These are phyloP conservation scores for Hydropsyche betteni DNA, from an alignment of 2,888 invertebrate species.

Conservation along the genomic window DNA sequence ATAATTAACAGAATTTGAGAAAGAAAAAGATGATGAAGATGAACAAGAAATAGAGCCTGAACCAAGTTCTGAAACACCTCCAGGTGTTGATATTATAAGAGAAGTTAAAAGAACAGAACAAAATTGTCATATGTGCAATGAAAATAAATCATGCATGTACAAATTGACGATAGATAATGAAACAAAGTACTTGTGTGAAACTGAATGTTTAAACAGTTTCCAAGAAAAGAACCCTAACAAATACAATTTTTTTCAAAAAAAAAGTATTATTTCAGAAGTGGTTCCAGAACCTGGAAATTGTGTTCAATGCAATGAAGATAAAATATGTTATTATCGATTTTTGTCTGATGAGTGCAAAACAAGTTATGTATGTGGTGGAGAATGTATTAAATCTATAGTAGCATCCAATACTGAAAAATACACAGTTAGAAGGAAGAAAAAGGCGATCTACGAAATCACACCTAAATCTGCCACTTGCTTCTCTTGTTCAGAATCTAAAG, in stretches of 20 bases:
- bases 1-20: not conserved
- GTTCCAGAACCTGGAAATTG: constrained; percentile 57
- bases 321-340: constrained; percentile 62
- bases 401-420: constrained; percentile 67
- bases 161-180: constrained; percentile 58
- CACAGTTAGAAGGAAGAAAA: constrained; percentile 64
- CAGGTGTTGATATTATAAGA: constrained; percentile 59
- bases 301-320: constrained; percentile 63
- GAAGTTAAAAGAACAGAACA: constrained; percentile 59
- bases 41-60: constrained; percentile 56
- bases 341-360: constrained; percentile 63
- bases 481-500: constrained; percentile 64
- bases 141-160: constrained; percentile 57
- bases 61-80: constrained; percentile 57
- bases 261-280: constrained; percentile 58
- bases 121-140: constrained; percentile 63
- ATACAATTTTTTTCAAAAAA: constrained; percentile 53
- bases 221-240: constrained; percentile 59
- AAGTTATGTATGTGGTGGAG: constrained; percentile 65
- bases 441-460: constrained; percentile 61
- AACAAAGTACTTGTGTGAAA: constrained; percentile 60
- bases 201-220: constrained; percentile 63
- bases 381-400: constrained; percentile 66
- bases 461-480: constrained; percentile 58
- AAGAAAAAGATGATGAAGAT: constrained; percentile 54